Evolutionary conservation across 1,140 invertebrate genomes (phyloP).

Genomic region (Sminthurides bifidus): DNA sequence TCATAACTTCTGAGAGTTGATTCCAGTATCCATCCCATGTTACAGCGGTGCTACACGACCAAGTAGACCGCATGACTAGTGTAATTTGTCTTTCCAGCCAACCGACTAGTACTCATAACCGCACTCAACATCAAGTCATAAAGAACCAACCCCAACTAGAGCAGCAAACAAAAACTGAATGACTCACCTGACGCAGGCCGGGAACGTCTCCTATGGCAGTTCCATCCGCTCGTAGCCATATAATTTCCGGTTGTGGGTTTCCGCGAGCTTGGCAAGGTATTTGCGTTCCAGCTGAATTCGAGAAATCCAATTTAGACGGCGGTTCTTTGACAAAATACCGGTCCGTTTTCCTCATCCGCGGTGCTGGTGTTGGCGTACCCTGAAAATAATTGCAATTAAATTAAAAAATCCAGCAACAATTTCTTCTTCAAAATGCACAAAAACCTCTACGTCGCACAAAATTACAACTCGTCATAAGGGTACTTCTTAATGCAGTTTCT

Average conservation of each 20-base stretch:
- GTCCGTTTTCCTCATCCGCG: conserved; percentile 45
- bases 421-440: neutral
- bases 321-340: conserved; percentile 85
- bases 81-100: no score
- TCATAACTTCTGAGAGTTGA: no score
- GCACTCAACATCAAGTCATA: conserved; percentile 5
- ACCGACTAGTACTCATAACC: neutral
- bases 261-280: conserved; percentile 85
- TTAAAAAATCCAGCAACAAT: neutral
- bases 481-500: no score
- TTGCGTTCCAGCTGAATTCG: conserved; percentile 81
- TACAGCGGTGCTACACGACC: no score
- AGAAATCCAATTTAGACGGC: conserved; percentile 79
- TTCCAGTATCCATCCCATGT: no score
- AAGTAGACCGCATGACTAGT: no score
- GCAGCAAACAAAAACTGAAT: neutral
- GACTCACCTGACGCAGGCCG: conserved; percentile 61
- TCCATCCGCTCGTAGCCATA: conserved; percentile 80
- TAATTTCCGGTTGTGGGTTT: conserved; percentile 77
- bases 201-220: conserved; percentile 77
- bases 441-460: no score
- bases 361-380: conserved; percentile 52
- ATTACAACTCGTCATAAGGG: no score
- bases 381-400: conserved; percentile 27
- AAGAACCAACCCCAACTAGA: conserved; percentile 6